These are phyloP conservation scores for Pempheris klunzingeri DNA, from an alignment of 2,797 vertebrate species.

Conservation along the genomic window DNA sequence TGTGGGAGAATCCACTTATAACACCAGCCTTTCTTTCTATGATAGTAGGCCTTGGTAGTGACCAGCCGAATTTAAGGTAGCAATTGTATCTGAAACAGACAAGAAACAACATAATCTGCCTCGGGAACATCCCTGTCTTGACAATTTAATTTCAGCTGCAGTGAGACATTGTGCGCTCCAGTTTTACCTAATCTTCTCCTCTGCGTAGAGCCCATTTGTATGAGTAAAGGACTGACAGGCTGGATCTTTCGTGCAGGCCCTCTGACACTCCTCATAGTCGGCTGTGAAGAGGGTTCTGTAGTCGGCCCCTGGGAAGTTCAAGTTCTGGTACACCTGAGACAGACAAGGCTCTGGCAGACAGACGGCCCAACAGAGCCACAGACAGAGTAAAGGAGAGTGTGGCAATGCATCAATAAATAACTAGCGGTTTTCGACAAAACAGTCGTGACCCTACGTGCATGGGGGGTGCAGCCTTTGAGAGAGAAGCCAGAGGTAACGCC, in stretches of 20 bases:
- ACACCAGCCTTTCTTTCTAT: slow-evolving; percentile 23
- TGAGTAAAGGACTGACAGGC: slow-evolving; percentile 78
- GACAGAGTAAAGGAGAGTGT: background rate
- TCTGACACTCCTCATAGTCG: slow-evolving; percentile 72
- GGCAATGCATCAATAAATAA: background rate
- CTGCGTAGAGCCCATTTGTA: fast-evolving
- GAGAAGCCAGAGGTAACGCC: slow-evolving; percentile 77
- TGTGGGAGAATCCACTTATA: slow-evolving; percentile 75
- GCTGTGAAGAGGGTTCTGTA: slow-evolving; percentile 60
- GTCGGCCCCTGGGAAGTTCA: slow-evolving; percentile 67
- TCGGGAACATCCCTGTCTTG: background rate
- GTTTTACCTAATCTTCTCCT: slow-evolving; percentile 18
- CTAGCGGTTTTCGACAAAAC: background rate
- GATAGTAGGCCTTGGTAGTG: slow-evolving; percentile 41
- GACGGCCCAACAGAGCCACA: background rate
- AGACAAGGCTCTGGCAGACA: slow-evolving; percentile 50
- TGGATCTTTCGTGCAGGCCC: slow-evolving; percentile 74
- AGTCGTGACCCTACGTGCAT: slow-evolving; percentile 4
- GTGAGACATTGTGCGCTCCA: background rate
- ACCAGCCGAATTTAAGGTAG: slow-evolving; percentile 76
- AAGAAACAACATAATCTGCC: slow-evolving; percentile 7
- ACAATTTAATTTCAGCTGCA: background rate
- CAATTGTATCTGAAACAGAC: slow-evolving; percentile 74
- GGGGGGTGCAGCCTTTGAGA: slow-evolving; percentile 57
- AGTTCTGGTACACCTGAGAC: slow-evolving; percentile 46